Base-by-base conservation (phyloP, 1,140 invertebrate genomes). In the Pomacea maculata region DNA sequence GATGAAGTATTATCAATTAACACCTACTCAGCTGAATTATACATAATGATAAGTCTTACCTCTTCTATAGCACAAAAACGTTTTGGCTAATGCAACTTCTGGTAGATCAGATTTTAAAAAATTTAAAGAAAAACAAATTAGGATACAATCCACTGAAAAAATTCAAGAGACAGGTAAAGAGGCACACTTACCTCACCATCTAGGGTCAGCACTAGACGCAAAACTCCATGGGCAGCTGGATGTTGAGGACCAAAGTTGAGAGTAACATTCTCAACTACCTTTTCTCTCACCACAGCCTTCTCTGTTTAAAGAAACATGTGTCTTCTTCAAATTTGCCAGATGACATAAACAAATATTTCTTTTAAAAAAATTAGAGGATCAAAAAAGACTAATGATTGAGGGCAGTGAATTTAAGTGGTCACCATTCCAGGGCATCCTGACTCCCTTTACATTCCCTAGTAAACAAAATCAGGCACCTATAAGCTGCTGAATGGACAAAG, bases 231-330 rank as follows among this genome's bases (percentile, higher is more conserved):
- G 89, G 98, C 98, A 82, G 98, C 98, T 2, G 98, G 98, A 94
- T 99, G 98, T 91, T 99, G 98, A 0, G 98, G 98, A 0, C 98
- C 98, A 93, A 99, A 99, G 92, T 99, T 99, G 1, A 99, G 87
- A 29, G 94, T 94, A 83, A 97, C 93, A 91, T 98, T 98, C 81
- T 94, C 94, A 1, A 97, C 94, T n/a, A 93, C 92, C 88, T 94
- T 87, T 68, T 91, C 90, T 17, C 72, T 52, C 17, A 84, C 82
- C 14, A 83, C 65, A 0, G 79, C 77, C 52, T 75, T 61, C 73
- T 79, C 86, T 85, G 82, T 54, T 78, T 17, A 57, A 57, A 63
- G 54, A 65, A 17, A 29, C 52, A 25, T 61, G 77, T 29, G 17
- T 25, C n/a, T 19, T 73, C 4, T 25, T 73, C 25, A 73, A 65